Base-by-base conservation (phyloP, 2,888 invertebrate species). In the Cacoxenus indagator region DNA sequence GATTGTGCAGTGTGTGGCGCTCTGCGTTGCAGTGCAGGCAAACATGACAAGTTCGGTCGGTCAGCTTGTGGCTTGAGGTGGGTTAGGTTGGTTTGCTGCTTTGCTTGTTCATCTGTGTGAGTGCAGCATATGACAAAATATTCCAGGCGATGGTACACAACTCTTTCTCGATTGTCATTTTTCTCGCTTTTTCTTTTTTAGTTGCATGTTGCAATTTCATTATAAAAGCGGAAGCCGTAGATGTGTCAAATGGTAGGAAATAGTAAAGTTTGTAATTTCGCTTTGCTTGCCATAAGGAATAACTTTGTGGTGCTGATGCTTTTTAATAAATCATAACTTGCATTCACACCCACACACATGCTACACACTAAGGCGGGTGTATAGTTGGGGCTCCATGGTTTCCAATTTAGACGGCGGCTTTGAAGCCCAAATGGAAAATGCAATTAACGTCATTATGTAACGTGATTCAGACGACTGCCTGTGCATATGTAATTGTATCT, bases 1-100 rank as follows among this genome's bases (percentile, higher is more conserved):
- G n/a, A n/a, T n/a, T n/a, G n/a, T n/a, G n/a, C n/a, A n/a, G n/a
- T 71, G 65, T 70, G 71, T 70, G 70, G 70, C n/a, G 22, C 22
- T 19, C 22, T 22, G 19, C 55, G 55, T 70, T 79, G 72, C 74
- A 73, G 68, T 70, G 69, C 78, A 81, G 59, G 51, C 68, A 55
- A 65, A 67, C 5, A 37, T 37, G 37, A 37, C 37, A 37, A 37
- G 37, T 37, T 37, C n/a, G n/a, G n/a, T n/a, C n/a, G 37, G 37
- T 37, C 37, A 37, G 37, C 37, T 37, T 37, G 37, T 14, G 9
- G 14, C 37, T 37, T 37, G 37, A 37, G 9, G 8, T 8, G 37
- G 14, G 14, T 37, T 37, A 14, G 14, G 14, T 37, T 37, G 37
- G 37, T 37, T 37, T 37, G 37, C 8, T 8, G 37, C 14, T 37